Base-by-base conservation (phyloP, 2,113 vertebrate species). In the Calyptommatus sinebrachiatus region DNA sequence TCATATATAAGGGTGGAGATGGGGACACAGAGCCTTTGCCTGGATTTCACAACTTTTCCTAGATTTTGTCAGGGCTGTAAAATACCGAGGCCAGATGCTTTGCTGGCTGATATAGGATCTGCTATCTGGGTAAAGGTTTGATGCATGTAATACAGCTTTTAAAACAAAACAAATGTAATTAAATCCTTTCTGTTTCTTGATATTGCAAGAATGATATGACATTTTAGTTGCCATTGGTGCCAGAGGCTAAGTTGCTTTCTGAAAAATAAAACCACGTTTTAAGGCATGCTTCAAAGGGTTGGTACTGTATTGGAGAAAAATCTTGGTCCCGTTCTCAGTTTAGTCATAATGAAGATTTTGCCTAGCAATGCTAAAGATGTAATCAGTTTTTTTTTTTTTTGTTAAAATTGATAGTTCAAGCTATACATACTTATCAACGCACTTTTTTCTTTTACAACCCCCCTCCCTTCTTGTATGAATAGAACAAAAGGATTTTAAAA, bases 31-130 rank as follows among this genome's bases (percentile, higher is more conserved):
- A 75, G 45, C 57, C 7, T 48, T 46, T 67, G 68, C 77, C 78
- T 45, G 7, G 50, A 28, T 41, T 7, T 61, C 66, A 66, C 12
- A 31, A 62, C 20, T 72, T 66, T 72, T 28, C 73, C 73, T 48
- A 21, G 53, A 68, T 84, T 61, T 72, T 48, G 31, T 77, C 74
- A 76, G 60, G 48, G 62, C 71, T 46, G 48, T 31, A 31, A 70
- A 62, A 57, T 57, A 26, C 31, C 12, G 31, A 81, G 68, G 72
- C 79, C 79, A 73, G 70, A 66, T 60, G 62, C 57, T 71, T 22
- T 66, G n/a, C 35, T 50, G 63, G 50, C 76, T 76, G 66, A 50
- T n/a, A 48, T 29, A 67, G 73, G 66, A 75, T 29, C 29, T 75
- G 72, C 50, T 35, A 18, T 73, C 45, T 70, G 53, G 71, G 35